Evolutionary conservation across 2,888 invertebrate species (phyloP).

Genomic region (Zele albiditarsus): DNA sequence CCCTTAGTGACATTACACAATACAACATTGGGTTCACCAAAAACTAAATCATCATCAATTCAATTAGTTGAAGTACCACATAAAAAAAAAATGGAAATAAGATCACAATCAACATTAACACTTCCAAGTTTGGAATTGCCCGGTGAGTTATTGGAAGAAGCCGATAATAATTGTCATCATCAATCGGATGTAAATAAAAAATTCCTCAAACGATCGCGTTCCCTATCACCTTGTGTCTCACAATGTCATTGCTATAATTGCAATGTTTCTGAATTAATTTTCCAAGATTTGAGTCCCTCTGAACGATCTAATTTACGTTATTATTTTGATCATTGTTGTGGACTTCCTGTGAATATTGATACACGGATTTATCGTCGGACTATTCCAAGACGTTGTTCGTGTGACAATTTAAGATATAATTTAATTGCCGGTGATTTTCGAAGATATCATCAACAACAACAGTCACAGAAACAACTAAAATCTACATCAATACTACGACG

Average conservation of each 20-base stretch:
- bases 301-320: slow-evolving; percentile 63
- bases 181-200: neutral
- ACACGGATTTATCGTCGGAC: slow-evolving; percentile 53
- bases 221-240: slow-evolving; percentile 56
- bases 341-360: slow-evolving; percentile 35
- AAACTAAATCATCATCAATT: slow-evolving; percentile 44
- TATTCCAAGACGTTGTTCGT: slow-evolving; percentile 1
- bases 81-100: slow-evolving; percentile 58
- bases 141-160: slow-evolving; percentile 37
- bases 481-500: slow-evolving; percentile 13
- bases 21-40: slow-evolving; percentile 58
- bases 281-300: slow-evolving; percentile 60
- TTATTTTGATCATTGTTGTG: slow-evolving; percentile 63
- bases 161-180: neutral
- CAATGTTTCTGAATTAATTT: slow-evolving; percentile 65
- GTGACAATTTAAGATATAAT: neutral
- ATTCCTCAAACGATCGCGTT: slow-evolving; percentile 57
- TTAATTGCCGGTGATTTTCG: neutral
- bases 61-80: slow-evolving; percentile 23
- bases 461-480: neutral
- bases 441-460: slow-evolving; percentile 1
- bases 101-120: slow-evolving; percentile 65
- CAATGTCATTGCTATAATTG: slow-evolving; percentile 66
- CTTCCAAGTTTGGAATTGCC: slow-evolving; percentile 51
- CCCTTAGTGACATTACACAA: slow-evolving; percentile 60